Conservation (phyloP, 23 tunicate species). For the Ciona savignyi region DNA sequence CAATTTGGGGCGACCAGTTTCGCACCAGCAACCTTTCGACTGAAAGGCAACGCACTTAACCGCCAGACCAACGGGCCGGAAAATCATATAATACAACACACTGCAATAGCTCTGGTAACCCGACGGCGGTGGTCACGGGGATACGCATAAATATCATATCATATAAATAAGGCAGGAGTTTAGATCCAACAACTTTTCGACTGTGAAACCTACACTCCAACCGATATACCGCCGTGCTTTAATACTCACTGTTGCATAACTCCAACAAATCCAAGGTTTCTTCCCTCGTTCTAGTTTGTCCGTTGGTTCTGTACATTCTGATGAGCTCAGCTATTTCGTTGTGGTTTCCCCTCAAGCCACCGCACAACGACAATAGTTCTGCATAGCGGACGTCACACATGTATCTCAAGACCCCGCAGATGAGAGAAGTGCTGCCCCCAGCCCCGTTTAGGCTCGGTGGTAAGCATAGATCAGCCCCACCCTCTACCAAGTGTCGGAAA, state of each 20-base stretch:
- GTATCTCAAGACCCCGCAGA: constrained; percentile 46
- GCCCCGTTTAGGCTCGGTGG: constrained; percentile 18
- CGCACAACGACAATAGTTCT: constrained; percentile 47
- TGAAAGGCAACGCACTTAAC: too few relatives aligned
- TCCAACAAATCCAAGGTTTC: constrained; percentile 38
- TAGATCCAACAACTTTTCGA: background rate
- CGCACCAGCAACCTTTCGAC: too few relatives aligned
- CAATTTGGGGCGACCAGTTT: too few relatives aligned
- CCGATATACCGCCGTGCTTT: background rate
- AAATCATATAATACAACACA: too few relatives aligned
- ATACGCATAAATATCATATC: background rate
- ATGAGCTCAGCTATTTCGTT: constrained; percentile 28
- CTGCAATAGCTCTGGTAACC: too few relatives aligned
- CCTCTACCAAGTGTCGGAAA: constrained; percentile 45
- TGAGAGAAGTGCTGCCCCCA: constrained; percentile 4
- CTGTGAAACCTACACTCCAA: background rate
- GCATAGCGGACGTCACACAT: constrained; percentile 59
- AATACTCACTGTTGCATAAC: constrained; percentile 27
- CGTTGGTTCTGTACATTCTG: constrained; percentile 7
- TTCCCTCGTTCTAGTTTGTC: constrained; percentile 21
- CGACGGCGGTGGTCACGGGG: background rate
- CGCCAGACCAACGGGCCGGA: too few relatives aligned
- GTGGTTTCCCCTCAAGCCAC: constrained; percentile 33
- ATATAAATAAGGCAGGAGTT: too few relatives aligned
- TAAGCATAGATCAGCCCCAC: constrained; percentile 65